Conservation (phyloP, 2,888 invertebrate genomes). For the Eretmocerus hayati region DNA sequence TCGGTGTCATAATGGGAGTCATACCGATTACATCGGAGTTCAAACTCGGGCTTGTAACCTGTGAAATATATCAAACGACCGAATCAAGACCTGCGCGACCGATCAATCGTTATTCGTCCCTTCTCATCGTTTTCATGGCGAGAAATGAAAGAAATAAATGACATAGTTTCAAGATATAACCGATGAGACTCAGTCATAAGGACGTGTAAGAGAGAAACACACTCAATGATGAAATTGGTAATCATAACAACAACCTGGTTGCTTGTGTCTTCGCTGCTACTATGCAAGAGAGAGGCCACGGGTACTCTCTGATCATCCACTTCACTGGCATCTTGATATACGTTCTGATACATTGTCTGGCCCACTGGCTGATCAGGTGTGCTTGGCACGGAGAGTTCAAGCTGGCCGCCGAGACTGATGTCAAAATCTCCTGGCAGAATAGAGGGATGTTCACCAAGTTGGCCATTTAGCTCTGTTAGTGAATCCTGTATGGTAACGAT, state of each 20-base stretch:
- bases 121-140: no score
- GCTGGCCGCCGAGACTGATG: conserved; percentile 69
- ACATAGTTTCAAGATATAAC: no score
- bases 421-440: conserved; percentile 91
- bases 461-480: conserved; percentile 75
- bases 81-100: no score
- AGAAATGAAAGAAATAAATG: no score
- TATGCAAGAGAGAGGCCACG: conserved; percentile 57
- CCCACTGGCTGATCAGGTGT: conserved; percentile 39
- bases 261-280: conserved; percentile 43
- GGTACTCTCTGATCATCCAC: conserved; percentile 73
- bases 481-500: conserved; percentile 90
- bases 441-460: conserved; percentile 84
- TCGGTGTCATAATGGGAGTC: conserved; percentile 51
- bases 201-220: no score
- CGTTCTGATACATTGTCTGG: conserved; percentile 39
- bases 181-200: no score
- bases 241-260: conserved; percentile 35
- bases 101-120: no score
- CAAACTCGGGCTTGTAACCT: conserved; percentile 47
- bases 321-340: conserved; percentile 49
- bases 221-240: no score
- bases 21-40: conserved; percentile 46
- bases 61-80: no score
- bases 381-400: conserved; percentile 41